Percentiles rank a stretch among this genome's conserved stretches.
phyloP scores from a whole-genome alignment of 92 coral and sea anemone species.

The Chrysogorgia sp. region DNA sequence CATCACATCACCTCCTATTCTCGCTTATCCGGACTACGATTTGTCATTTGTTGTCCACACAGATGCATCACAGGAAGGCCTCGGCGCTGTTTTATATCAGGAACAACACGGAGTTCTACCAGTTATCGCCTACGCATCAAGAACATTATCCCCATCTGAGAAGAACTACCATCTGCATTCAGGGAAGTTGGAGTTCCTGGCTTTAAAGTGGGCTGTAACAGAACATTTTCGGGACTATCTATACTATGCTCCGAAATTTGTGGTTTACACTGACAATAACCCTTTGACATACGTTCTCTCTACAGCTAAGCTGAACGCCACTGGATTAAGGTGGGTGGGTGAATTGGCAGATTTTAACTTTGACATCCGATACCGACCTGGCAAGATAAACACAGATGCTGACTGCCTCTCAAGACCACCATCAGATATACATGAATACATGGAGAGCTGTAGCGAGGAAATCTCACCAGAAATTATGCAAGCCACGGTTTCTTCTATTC shows the following conservation, averaged over 20 bases:
- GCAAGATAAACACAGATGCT: slow-evolving; percentile 41
- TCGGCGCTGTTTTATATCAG: slow-evolving; percentile 55
- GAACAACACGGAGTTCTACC: slow-evolving; percentile 42
- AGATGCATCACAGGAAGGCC: too few species aligned
- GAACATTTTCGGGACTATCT: slow-evolving; percentile 53
- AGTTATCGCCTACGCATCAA: slow-evolving; percentile 49
- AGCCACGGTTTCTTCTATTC: slow-evolving; percentile 33
- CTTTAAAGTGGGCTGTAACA: slow-evolving; percentile 53
- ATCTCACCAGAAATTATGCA: slow-evolving; percentile 46
- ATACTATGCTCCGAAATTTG: slow-evolving; percentile 44
- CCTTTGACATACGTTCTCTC: slow-evolving; percentile 50
- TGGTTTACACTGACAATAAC: slow-evolving; percentile 44
- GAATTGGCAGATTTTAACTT: slow-evolving; percentile 54
- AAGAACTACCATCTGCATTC: slow-evolving; percentile 39
- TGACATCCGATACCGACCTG: slow-evolving; percentile 46
- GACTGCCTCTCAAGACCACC: slow-evolving; percentile 50
- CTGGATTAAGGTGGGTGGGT: slow-evolving; percentile 56
- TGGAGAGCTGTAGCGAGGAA: slow-evolving; percentile 36
- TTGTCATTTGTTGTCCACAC: not conserved
- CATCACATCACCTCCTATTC: not conserved
- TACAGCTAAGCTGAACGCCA: slow-evolving; percentile 46
- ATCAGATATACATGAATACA: slow-evolving; percentile 45
- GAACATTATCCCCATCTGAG: slow-evolving; percentile 47
- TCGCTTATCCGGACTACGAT: not conserved
- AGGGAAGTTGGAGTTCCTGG: slow-evolving; percentile 53